These are phyloP conservation scores for Rhabdomys pumilio DNA, from an alignment of 2,797 vertebrate genomes.

Conservation along the genomic window DNA sequence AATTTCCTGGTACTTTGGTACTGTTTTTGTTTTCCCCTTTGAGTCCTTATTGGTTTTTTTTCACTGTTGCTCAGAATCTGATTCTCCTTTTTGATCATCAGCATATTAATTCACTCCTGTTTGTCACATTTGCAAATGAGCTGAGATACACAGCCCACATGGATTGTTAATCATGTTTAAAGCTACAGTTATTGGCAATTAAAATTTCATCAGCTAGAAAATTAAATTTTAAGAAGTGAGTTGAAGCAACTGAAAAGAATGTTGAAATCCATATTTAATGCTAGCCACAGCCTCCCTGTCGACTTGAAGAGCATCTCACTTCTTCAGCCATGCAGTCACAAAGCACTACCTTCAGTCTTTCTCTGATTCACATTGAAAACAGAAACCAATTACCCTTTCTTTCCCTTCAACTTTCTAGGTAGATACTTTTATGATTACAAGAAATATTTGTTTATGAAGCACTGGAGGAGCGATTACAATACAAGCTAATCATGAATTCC, in stretches of 20 bases:
- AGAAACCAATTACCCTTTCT: constrained; percentile 64
- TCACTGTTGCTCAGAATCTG: constrained; percentile 31
- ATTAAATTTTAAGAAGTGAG: constrained; percentile 25
- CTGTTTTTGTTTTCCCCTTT: neutral
- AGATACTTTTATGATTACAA: constrained; percentile 70
- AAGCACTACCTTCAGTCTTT: constrained; percentile 75
- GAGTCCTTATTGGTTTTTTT: constrained; percentile 16
- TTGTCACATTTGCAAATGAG: constrained; percentile 39
- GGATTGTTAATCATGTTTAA: constrained; percentile 16
- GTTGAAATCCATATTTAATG: neutral
- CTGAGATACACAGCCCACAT: neutral
- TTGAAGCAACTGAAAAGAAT: constrained; percentile 23
- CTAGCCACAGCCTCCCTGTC: constrained; percentile 20
- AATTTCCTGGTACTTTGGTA: neutral
- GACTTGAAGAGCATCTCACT: constrained; percentile 15
- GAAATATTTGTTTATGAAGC: constrained; percentile 62
- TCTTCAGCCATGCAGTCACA: constrained; percentile 80
- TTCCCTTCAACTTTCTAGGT: constrained; percentile 82
- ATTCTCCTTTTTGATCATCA: constrained; percentile 68
- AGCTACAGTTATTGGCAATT: constrained; percentile 48
- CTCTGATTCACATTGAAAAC: constrained; percentile 80
- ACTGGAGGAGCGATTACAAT: neutral
- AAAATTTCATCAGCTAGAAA: constrained; percentile 44
- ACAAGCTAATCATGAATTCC: constrained; percentile 5
- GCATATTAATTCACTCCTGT: constrained; percentile 14